phyloP scores from a whole-genome alignment of 2,797 vertebrate genomes.

The Gymnopithys bicolor region DNA sequence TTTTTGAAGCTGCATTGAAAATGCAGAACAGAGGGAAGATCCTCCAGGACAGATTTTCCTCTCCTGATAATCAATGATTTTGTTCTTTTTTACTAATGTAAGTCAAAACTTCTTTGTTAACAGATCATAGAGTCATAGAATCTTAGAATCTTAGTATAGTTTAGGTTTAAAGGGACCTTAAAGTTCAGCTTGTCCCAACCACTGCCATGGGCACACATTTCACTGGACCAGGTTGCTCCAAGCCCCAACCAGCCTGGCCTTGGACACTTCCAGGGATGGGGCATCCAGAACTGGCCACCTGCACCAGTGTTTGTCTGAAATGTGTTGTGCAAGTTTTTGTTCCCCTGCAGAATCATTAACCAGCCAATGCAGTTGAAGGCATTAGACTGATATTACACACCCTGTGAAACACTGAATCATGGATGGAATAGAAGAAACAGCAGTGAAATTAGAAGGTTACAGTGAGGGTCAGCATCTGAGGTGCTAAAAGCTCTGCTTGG shows the following conservation, averaged over 20 bases:
- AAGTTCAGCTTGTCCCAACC: fast-evolving
- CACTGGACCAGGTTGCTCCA: neutral
- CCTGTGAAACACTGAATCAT: neutral
- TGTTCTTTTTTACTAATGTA: neutral
- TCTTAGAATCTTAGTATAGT: neutral
- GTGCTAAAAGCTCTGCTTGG: neutral
- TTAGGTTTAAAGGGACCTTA: neutral
- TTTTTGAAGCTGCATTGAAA: conserved; percentile 26
- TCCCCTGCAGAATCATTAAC: neutral
- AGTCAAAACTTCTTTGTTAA: neutral
- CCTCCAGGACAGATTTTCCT: neutral
- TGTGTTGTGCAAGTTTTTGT: neutral
- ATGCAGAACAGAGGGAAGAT: conserved; percentile 2
- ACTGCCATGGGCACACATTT: neutral
- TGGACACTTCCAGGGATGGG: neutral
- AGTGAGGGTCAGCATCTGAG: neutral
- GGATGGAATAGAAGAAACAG: neutral
- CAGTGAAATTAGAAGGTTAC: neutral
- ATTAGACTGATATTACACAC: neutral
- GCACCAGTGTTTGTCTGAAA: neutral
- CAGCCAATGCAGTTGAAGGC: neutral
- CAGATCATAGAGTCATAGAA: neutral
- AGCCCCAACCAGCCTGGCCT: neutral
- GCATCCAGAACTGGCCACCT: neutral
- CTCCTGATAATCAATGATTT: neutral